Evolutionary conservation across 2,113 vertebrate species (phyloP).

Genomic region (Indri indri): DNA sequence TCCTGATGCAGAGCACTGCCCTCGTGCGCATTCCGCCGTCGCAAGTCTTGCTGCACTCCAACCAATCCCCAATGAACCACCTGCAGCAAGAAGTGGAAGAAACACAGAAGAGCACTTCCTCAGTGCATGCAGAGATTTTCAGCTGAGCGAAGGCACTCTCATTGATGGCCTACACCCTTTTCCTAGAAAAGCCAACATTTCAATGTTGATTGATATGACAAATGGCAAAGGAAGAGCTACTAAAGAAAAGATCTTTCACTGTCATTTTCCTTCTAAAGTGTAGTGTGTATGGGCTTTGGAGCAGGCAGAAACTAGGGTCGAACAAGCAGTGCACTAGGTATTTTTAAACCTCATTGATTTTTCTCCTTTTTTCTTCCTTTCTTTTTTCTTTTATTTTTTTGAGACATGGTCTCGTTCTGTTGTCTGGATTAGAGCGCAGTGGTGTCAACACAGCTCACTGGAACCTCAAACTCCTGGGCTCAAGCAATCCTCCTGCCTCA

Average conservation of each 20-base stretch:
- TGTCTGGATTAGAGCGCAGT: too few relatives aligned
- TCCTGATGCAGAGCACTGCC: constrained; percentile 95
- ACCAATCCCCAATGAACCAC: constrained; percentile 98
- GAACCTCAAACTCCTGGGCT: too few relatives aligned
- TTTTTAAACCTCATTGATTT: constrained; percentile 1
- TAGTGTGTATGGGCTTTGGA: background rate
- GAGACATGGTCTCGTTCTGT: too few relatives aligned
- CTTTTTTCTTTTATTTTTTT: background rate
- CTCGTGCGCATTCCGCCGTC: constrained; percentile 93
- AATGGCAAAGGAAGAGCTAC: background rate
- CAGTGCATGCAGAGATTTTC: constrained; percentile 10
- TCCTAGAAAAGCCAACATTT: background rate
- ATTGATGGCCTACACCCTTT: background rate
- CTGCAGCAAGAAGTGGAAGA: constrained; percentile 80
- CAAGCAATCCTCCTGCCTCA: too few relatives aligned
- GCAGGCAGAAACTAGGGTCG: background rate
- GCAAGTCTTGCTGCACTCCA: constrained; percentile 96
- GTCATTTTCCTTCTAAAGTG: background rate
- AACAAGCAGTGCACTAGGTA: background rate
- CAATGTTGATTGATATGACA: background rate
- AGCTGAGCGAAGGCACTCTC: background rate
- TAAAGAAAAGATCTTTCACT: background rate
- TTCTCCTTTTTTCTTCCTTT: background rate
- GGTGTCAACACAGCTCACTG: too few relatives aligned
- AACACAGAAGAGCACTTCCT: constrained; percentile 45